Percentiles rank a stretch among this genome's conserved stretches.
phyloP scores from a whole-genome alignment of 2,888 invertebrate genomes.

The Eueremaeus valkanovi region DNA sequence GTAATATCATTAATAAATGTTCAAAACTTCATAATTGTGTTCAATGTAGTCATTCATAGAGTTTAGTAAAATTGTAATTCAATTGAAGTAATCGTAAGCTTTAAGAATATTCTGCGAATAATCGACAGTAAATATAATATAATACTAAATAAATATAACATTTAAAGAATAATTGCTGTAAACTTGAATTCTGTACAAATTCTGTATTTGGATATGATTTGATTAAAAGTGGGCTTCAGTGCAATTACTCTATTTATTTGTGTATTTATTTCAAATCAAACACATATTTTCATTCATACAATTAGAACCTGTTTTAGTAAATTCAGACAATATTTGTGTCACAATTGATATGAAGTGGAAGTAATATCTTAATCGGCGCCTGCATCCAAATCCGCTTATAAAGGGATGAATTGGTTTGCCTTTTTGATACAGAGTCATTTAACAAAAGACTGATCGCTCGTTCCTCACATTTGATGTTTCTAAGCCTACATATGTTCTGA shows the following conservation, averaged over 20 bases:
- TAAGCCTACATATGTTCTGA: not conserved
- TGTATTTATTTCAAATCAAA: no score
- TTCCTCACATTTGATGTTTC: not conserved
- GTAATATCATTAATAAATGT: no score
- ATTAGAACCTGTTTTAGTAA: not conserved
- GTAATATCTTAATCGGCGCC: slow-evolving; percentile 13
- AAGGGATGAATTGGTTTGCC: slow-evolving; percentile 21
- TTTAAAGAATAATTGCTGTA: not conserved
- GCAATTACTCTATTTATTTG: no score
- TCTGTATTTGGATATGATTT: no score
- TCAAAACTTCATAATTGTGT: no score
- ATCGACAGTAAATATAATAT: no score
- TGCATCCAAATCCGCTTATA: not conserved
- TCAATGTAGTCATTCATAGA: no score
- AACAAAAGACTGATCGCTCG: no score
- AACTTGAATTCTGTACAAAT: not conserved
- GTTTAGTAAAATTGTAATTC: no score
- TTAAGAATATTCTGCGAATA: no score
- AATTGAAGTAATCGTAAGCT: no score
- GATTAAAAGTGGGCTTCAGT: not conserved
- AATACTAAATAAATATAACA: not conserved
- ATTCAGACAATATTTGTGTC: not conserved
- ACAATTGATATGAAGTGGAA: not conserved
- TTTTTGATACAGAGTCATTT: not conserved
- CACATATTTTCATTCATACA: not conserved